Evolutionary conservation across 2,888 invertebrate genomes (phyloP).

Genomic region (Rhorus exstirpatorius): DNA sequence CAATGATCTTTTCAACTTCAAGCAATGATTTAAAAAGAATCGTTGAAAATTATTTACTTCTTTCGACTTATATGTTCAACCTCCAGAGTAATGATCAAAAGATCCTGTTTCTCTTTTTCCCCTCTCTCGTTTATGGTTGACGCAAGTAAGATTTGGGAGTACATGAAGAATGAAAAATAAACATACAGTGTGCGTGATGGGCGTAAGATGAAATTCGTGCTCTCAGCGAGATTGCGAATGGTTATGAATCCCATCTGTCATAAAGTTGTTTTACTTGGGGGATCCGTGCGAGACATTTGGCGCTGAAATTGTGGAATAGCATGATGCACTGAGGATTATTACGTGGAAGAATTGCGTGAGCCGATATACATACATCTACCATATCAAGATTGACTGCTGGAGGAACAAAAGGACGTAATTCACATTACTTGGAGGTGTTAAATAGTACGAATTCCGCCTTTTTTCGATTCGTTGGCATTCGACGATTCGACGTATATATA

Average conservation of each 20-base stretch:
- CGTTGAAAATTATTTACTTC: too few species aligned
- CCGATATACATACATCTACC: too few species aligned
- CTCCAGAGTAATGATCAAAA: too few species aligned
- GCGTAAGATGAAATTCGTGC: slow-evolving; percentile 54
- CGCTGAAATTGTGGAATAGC: slow-evolving; percentile 30
- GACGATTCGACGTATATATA: not conserved
- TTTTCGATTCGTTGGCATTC: not conserved
- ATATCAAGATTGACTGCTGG: not conserved
- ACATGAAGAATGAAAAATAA: too few species aligned
- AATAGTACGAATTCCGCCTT: not conserved
- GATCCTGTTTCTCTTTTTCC: too few species aligned
- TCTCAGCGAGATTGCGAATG: slow-evolving; percentile 74
- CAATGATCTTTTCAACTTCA: too few species aligned
- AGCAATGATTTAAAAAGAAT: too few species aligned
- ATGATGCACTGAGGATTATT: slow-evolving; percentile 23
- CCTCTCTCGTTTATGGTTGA: too few species aligned
- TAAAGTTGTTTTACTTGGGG: slow-evolving; percentile 17
- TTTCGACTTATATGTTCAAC: too few species aligned
- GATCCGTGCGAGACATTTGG: slow-evolving; percentile 4
- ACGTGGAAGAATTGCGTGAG: not conserved
- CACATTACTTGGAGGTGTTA: not conserved
- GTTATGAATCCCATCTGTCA: slow-evolving; percentile 44
- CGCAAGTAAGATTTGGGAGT: too few species aligned
- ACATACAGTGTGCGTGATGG: not conserved
- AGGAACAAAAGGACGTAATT: not conserved